Evolutionary conservation across 2,113 vertebrate genomes (phyloP).

Genomic region (Heteronetta atricapilla): DNA sequence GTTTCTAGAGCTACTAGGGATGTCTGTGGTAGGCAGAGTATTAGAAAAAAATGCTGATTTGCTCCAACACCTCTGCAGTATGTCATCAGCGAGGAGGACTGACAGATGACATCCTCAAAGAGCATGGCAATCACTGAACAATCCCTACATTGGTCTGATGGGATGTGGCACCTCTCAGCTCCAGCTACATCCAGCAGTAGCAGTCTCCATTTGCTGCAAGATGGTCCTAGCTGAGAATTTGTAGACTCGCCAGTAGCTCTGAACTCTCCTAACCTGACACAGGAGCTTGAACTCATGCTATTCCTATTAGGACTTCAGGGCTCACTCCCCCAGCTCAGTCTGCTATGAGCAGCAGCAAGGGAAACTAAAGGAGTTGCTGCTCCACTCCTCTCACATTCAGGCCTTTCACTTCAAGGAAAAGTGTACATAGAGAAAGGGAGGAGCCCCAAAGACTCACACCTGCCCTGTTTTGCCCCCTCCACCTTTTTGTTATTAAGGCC

Average conservation of each 20-base stretch:
- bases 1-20: not conserved
- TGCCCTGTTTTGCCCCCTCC: not conserved
- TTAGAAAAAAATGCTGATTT: not conserved
- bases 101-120: not conserved
- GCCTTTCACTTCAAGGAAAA: not conserved
- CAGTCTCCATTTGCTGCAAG: not conserved
- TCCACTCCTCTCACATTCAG: not conserved
- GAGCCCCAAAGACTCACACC: not conserved
- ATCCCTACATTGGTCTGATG: not conserved
- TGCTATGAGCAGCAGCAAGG: not conserved
- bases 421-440: not conserved
- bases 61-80: conserved; percentile 28
- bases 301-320: not conserved
- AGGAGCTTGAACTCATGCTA: not conserved
- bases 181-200: not conserved
- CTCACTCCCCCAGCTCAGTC: not conserved
- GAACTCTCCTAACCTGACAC: not conserved
- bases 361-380: not conserved
- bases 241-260: not conserved
- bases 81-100: not conserved
- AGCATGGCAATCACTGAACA: not conserved
- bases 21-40: not conserved
- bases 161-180: not conserved
- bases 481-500: not conserved
- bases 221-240: not conserved